Base-by-base conservation (phyloP, 2,888 invertebrate species). In the Anaspis maculata region DNA sequence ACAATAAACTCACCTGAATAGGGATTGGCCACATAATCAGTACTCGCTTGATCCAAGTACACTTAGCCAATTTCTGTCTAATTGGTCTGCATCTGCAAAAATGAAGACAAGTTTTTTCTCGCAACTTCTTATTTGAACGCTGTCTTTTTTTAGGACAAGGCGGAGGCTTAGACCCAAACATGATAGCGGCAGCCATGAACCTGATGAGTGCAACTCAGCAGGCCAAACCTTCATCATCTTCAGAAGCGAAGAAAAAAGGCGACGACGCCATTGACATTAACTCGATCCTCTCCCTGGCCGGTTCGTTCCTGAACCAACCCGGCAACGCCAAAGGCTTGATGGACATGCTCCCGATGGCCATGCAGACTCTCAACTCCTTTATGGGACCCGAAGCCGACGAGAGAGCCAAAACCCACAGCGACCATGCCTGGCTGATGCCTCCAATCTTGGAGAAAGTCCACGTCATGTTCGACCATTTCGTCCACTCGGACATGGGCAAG, bases 381-480 rank as follows among this genome's bases (percentile, higher is more conserved):
- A 69, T 72, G 4, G 76, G 76, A 4, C 72, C 74, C 5, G 78
- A 79, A 45, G 73, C 77, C 0, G 61, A 72, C 30, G 71, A 73
- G 39, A 68, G 74, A 0, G 73, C 74, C 16, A 71, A 74, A 12
- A 71, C 71, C 1, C 83, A 83, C 51, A 77, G 79, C 32, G 78
- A 73, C 24, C 85, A 85, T 46, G 75, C 81, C 0, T 75, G 78
- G 59, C 76, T 79, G 47, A 61, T 87, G 41, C 86, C 86, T 0
- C 86, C 81, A 37, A 52, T 81, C 61, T 55, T 77, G 60, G 79
- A 79, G 49, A 73, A 79, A 44, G 57, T 76, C 2, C 85, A 86
- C 57, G 64, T 86, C 2, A 73, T 82, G 51, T 84, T 85, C 77
- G 85, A 87, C 44, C 73, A 84, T 41, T 84, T 87, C 52, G 72